Evolutionary conservation across 2,113 vertebrate genomes (phyloP).

Genomic region (Gnathonemus longibarbis): DNA sequence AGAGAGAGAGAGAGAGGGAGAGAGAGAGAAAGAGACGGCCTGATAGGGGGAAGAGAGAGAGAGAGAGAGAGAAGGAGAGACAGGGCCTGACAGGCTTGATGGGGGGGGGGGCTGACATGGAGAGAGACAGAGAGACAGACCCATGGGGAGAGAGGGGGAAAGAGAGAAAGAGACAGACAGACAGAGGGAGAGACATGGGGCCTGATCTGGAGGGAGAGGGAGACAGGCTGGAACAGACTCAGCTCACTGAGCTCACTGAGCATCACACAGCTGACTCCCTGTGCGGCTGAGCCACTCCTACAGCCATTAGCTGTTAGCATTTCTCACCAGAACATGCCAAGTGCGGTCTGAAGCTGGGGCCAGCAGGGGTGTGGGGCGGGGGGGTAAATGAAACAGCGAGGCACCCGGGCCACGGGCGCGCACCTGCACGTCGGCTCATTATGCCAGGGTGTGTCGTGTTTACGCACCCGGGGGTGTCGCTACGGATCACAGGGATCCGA

Average conservation of each 20-base stretch:
- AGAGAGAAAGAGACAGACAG: not conserved
- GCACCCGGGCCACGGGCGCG: not conserved
- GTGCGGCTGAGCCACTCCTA: not conserved
- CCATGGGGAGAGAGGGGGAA: not conserved
- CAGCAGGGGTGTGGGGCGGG: not conserved
- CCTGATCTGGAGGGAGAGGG: not conserved
- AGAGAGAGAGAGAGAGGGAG: not conserved
- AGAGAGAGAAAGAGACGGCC: not conserved
- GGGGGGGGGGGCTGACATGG: too few species aligned
- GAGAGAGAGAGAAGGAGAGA: not conserved
- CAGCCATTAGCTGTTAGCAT: not conserved
- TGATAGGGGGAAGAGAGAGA: not conserved
- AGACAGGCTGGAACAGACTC: not conserved
- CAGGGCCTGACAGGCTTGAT: not conserved
- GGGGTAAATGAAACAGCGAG: not conserved
- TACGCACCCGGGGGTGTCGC: not conserved
- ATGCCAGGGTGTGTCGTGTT: not conserved
- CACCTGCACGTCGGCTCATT: not conserved
- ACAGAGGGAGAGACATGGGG: not conserved
- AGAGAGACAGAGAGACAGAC: not conserved
- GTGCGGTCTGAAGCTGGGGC: not conserved
- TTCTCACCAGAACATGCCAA: not conserved
- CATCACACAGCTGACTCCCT: not conserved
- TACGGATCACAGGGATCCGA: not conserved
- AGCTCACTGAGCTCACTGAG: not conserved